Evolutionary conservation across 2,797 vertebrate species (phyloP), one percentile per base, ranked within the genome.

Genomic region (Adelosebastes latens): DNA sequence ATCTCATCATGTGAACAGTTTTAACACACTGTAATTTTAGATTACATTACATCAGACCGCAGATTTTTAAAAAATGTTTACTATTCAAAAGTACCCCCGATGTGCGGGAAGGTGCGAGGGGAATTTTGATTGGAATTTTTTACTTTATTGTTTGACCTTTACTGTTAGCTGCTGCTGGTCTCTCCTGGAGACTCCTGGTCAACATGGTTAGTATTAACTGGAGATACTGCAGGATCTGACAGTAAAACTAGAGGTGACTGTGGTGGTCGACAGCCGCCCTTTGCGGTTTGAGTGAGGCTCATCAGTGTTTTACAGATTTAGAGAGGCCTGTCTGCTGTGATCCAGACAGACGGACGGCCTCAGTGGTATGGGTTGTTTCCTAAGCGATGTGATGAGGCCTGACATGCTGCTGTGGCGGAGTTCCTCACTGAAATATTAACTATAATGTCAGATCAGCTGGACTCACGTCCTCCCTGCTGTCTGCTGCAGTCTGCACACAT

Each of bases 391-490:
- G 79, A 86, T 86, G 73, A 24, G 52, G 3, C 13, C 32, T 70
- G 84, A 84, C 87, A 53, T 6, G 18, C 11, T 16, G 66, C 6
- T 63, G 75, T 53, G 12, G 18, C 3, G 65, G 82, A 75, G 4
- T 59, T 42, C 71, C 62, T 60, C 55, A 0, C 67, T 81, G 68
- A 86, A 81, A 79, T 81, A 83, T 86, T 74, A 83, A 83, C 27
- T 2, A 32, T 14, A 10, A 55, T 72, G 84, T 80, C 67, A 34
- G 68, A 80, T 77, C 10, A 5, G 63, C 72, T 52, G 77, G 56
- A 69, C 62, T 76, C 72, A 2, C 0, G 72, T 59, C 72, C 29
- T 61, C 77, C 77, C 77, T 8, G 59, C 74, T 64, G 72, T 63
- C 67, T 72, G 27, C 66, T 67, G 6, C 59, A 13, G 64, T 75